Evolutionary conservation across 2,888 invertebrate species (phyloP), one percentile per base, ranked within the genome.

Genomic region (Meiosimyza platycephala): DNA sequence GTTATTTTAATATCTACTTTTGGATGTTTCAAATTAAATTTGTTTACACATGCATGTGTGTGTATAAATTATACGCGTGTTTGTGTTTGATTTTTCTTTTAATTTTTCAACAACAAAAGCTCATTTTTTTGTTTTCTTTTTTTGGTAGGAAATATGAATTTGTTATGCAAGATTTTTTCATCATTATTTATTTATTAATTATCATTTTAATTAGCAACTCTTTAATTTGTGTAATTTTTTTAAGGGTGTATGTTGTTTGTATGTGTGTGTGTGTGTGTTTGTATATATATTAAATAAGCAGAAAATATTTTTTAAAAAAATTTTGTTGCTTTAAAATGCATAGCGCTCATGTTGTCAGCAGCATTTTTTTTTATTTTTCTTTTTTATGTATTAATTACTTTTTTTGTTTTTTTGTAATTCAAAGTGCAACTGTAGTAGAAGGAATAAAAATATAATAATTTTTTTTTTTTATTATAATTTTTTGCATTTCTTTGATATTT

Each of bases 111-210:
- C 52, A 74, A 71, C 64, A 79, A 79, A 76, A 70, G 70, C 63
- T 70, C 54, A 51, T 70, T 60, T n/a, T 16, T 67, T 75, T 72
- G 74, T 73, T 73, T 62, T 70, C 33, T 15, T 16, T 67, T 75
- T 72, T 75, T 73, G 74, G 76, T 78, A 83, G 80, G 81, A 85
- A 82, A 79, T 81, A 85, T 85, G 85, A 85, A 85, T 85, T 86
- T 85, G 85, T 85, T 86, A 86, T 86, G 86, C 85, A 85, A 85
- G 83, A 80, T 84, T 85, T 85, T 80, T 80, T 79, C 79, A 77
- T 75, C 79, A 83, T 85, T 85, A 84, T 80, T 22, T 81, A 78
- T 80, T 78, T 75, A 79, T 77, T 69, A 70, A 52, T 40, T 40
- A 63, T 52, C 48, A 64, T 13, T 69, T 71, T 57, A 65, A 65